phyloP scores from a whole-genome alignment of 1,140 invertebrate genomes.

The Reticulitermes speratus region DNA sequence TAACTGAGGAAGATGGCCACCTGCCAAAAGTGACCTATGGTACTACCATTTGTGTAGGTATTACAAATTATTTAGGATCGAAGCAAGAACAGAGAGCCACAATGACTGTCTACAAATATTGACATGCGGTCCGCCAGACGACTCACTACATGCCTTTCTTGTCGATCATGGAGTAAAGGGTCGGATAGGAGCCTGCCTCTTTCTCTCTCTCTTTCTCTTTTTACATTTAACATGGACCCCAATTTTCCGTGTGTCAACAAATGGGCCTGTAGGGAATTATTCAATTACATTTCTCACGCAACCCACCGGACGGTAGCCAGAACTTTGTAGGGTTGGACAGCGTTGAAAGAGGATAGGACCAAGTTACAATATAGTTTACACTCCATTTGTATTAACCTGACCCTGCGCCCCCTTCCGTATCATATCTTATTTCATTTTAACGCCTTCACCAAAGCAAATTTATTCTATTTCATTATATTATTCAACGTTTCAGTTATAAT shows the following conservation, averaged over 20 bases:
- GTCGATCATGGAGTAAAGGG: neutral
- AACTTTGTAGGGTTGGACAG: too few species aligned
- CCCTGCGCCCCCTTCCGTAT: neutral
- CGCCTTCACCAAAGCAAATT: neutral
- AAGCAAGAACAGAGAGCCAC: neutral
- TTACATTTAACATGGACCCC: neutral
- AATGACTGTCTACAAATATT: constrained; percentile 5
- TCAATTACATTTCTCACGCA: neutral
- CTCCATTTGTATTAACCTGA: too few species aligned
- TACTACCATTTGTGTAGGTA: neutral
- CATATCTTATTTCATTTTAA: neutral
- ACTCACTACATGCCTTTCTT: neutral
- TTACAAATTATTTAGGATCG: neutral
- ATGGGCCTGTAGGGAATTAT: neutral
- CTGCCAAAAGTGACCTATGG: neutral
- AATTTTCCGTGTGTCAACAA: neutral
- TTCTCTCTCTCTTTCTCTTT: too few species aligned
- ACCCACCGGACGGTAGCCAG: neutral
- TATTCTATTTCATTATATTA: too few species aligned
- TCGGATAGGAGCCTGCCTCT: neutral
- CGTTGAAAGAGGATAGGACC: too few species aligned
- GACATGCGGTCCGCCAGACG: neutral
- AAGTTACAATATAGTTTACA: too few species aligned
- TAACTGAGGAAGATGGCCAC: neutral
- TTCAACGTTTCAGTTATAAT: too few species aligned